Evolutionary conservation across 2,888 invertebrate species (phyloP).

Genomic region (Hyposoter didymator): DNA sequence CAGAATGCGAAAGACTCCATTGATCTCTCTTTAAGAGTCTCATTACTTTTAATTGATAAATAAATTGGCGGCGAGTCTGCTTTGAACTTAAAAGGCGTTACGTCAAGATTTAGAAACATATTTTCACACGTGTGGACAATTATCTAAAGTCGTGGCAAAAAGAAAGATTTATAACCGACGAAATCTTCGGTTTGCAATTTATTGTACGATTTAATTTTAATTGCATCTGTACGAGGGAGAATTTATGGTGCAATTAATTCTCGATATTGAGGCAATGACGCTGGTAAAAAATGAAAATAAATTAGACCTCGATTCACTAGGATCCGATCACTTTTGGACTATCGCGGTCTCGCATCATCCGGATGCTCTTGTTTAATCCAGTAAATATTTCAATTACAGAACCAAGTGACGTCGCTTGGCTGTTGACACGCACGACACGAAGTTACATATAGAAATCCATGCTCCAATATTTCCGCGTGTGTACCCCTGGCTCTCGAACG

Average conservation of each 20-base stretch:
- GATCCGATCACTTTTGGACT: not conserved
- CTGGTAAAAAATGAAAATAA: not conserved
- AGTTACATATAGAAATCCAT: not conserved
- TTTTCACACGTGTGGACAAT: not conserved
- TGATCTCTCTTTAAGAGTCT: not conserved
- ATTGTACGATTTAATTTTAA: not conserved
- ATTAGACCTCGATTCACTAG: not conserved
- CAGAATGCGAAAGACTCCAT: not conserved
- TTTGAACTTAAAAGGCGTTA: not conserved
- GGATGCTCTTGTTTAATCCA: not conserved
- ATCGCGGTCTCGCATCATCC: not conserved
- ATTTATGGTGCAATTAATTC: conserved; percentile 2
- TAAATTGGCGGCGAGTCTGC: not conserved
- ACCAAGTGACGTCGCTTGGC: not conserved
- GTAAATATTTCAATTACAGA: conserved; percentile 13
- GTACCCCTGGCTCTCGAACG: conserved; percentile 38
- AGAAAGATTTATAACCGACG: not conserved
- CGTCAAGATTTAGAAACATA: not conserved
- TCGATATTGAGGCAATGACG: not conserved
- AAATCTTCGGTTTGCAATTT: not conserved
- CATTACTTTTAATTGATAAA: not conserved
- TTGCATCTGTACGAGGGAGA: not conserved
- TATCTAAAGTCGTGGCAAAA: not conserved
- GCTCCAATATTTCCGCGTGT: not conserved
- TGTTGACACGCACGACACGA: conserved; percentile 7